Conservation (phyloP, 2,797 vertebrate species). For the Okamejei kenojei region DNA sequence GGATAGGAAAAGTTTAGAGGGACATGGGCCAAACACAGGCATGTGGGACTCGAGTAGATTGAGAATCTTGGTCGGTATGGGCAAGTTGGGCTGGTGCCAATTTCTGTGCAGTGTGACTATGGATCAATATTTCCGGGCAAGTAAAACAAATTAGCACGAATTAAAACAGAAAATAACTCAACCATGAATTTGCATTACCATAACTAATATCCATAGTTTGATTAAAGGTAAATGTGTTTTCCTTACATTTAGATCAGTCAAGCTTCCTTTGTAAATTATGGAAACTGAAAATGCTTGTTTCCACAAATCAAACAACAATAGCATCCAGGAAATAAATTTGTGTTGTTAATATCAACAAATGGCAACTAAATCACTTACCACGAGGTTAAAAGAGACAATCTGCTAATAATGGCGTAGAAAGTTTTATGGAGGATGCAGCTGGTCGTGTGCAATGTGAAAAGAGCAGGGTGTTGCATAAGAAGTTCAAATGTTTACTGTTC, state of each 20-base stretch:
- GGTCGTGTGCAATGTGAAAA: background rate
- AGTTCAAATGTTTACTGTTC: conserved; percentile 31
- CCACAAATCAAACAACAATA: background rate
- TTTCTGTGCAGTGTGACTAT: too few relatives aligned
- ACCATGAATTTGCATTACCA: background rate
- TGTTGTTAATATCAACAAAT: background rate
- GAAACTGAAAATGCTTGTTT: background rate
- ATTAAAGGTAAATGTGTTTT: background rate
- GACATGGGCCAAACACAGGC: too few relatives aligned
- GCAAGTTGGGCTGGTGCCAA: too few relatives aligned
- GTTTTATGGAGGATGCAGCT: too few relatives aligned
- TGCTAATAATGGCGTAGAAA: background rate
- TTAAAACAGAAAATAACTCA: background rate
- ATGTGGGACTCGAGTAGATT: too few relatives aligned
- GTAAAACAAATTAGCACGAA: background rate
- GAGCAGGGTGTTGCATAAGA: conserved; percentile 2
- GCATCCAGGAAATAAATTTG: background rate
- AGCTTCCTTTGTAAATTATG: background rate
- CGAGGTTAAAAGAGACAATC: background rate
- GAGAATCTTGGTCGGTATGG: too few relatives aligned
- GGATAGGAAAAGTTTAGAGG: too few relatives aligned
- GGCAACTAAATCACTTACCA: conserved; percentile 6
- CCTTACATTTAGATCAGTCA: background rate
- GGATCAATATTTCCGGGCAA: background rate
- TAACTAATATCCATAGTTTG: background rate